Evolutionary conservation across 1,140 invertebrate species (phyloP).

Genomic region (Potamilus streckersoni): DNA sequence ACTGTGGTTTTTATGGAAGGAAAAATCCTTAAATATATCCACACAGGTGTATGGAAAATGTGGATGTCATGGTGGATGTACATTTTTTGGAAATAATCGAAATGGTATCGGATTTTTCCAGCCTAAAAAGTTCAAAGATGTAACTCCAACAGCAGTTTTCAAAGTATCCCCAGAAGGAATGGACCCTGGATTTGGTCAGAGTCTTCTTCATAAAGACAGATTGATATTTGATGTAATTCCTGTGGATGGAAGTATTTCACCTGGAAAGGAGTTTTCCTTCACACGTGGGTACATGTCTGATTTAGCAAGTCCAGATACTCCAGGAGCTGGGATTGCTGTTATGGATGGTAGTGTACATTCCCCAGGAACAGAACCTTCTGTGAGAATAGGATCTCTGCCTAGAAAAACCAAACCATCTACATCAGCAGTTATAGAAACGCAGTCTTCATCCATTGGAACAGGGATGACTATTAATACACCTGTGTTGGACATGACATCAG

Average conservation of each 20-base stretch:
- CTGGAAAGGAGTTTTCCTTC: constrained; percentile 53
- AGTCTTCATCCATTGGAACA: constrained; percentile 19
- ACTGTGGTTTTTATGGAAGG: constrained; percentile 94
- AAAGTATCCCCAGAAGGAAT: constrained; percentile 69
- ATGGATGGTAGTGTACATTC: constrained; percentile 28
- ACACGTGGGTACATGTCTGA: constrained; percentile 63
- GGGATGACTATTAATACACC: neutral
- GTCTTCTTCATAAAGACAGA: constrained; percentile 87
- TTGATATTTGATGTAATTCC: constrained; percentile 85
- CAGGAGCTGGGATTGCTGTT: constrained; percentile 44
- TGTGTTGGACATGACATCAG: constrained; percentile 14
- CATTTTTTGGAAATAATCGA: constrained; percentile 85
- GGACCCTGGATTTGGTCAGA: constrained; percentile 91
- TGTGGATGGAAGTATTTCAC: constrained; percentile 31
- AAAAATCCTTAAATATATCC: constrained; percentile 71
- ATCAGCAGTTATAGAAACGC: constrained; percentile 17
- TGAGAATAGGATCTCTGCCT: neutral
- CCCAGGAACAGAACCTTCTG: neutral
- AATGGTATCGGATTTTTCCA: constrained; percentile 91
- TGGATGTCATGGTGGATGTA: constrained; percentile 94
- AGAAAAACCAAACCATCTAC: neutral
- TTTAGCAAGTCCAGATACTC: constrained; percentile 54
- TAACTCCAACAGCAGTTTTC: constrained; percentile 46
- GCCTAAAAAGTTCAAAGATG: constrained; percentile 73
- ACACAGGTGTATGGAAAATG: constrained; percentile 79